Percentiles rank a stretch among this genome's conserved stretches.
Conservation (phyloP, 2,113 vertebrate species). For the Cebus imitator region DNA sequence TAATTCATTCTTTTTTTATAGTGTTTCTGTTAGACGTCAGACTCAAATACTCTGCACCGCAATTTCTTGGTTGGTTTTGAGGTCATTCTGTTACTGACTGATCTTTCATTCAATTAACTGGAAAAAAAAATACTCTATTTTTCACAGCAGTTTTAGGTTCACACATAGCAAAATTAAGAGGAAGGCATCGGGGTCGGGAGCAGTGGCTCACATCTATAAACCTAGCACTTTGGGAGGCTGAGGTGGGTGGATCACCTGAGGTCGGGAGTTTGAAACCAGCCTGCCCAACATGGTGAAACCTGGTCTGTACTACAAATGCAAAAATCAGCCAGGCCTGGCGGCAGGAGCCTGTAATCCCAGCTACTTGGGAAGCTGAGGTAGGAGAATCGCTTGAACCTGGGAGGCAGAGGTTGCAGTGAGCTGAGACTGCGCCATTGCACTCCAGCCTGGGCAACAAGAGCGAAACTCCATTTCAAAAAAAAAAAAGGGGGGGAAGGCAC, state of each 20-base stretch:
- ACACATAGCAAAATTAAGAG: too few relatives aligned
- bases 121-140: too few relatives aligned
- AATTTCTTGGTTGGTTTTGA: constrained; percentile 24
- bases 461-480: too few relatives aligned
- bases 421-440: neutral
- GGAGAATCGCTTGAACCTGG: neutral
- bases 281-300: neutral
- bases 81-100: neutral
- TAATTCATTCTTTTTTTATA: neutral
- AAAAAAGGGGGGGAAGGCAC: neutral
- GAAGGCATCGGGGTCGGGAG: too few relatives aligned
- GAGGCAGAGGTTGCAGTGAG: neutral
- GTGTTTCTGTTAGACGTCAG: neutral
- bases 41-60: neutral
- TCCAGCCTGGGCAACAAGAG: neutral
- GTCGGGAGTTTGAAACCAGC: neutral
- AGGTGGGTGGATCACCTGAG: neutral
- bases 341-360: neutral
- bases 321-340: neutral
- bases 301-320: neutral
- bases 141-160: too few relatives aligned
- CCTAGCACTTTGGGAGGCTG: too few relatives aligned
- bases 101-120: constrained; percentile 14
- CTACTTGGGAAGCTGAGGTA: neutral
- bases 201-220: neutral